Evolutionary conservation across 1,140 invertebrate genomes (phyloP).

Genomic region (Melitaea cinxia): DNA sequence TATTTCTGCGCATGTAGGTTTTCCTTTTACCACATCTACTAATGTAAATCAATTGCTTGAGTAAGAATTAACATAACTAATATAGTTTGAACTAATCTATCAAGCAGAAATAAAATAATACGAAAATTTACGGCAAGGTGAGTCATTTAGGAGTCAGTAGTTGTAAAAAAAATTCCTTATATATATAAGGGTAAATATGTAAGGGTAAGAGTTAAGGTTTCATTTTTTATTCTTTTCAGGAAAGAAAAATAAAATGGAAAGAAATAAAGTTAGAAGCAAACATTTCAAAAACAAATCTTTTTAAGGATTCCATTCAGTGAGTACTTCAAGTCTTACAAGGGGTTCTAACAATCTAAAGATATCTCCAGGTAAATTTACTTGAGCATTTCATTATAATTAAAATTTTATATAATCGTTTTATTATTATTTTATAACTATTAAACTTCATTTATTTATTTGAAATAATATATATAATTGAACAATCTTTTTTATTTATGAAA

Average conservation of each 20-base stretch:
- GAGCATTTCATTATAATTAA: conserved; percentile 4
- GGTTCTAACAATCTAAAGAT: conserved; percentile 7
- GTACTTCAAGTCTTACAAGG: neutral
- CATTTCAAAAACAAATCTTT: conserved; percentile 12
- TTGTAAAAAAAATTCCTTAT: too few species aligned
- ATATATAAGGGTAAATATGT: too few species aligned
- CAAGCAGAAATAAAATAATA: too few species aligned
- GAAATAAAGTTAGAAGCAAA: conserved; percentile 1
- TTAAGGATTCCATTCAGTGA: conserved; percentile 6
- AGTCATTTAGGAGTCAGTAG: too few species aligned
- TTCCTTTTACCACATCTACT: too few species aligned
- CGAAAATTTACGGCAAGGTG: too few species aligned
- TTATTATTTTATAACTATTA: neutral
- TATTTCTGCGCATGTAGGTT: too few species aligned
- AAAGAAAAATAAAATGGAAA: conserved; percentile 4
- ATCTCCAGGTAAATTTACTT: conserved; percentile 5
- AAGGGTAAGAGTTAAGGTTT: too few species aligned
- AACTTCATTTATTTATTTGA: neutral
- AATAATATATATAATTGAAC: neutral
- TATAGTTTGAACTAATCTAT: too few species aligned
- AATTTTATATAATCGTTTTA: neutral
- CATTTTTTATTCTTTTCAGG: neutral
- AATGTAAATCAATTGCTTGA: too few species aligned
- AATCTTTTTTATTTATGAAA: too few species aligned
- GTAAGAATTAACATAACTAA: too few species aligned